These are phyloP conservation scores for Dipus sagitta DNA, from an alignment of 2,797 vertebrate species.

Conservation along the genomic window DNA sequence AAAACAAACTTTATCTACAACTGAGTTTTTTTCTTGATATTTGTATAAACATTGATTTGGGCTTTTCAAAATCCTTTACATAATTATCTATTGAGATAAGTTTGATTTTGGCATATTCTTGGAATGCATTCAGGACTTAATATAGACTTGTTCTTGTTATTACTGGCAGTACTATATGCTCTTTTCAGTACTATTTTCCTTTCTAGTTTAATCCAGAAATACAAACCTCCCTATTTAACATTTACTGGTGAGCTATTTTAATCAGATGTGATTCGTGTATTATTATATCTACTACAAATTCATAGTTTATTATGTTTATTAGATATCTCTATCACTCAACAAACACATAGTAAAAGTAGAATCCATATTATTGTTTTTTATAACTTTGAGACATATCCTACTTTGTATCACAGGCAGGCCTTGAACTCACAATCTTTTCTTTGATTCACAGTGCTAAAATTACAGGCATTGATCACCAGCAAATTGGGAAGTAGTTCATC, in stretches of 20 bases:
- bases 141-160: neutral
- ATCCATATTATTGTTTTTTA: neutral
- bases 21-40: neutral
- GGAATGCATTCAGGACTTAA: neutral
- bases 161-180: neutral
- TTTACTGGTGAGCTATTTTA: neutral
- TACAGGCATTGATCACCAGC: no score
- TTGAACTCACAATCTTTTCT: neutral
- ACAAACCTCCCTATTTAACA: neutral
- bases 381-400: no score
- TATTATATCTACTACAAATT: neutral
- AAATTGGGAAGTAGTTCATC: neutral
- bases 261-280: neutral
- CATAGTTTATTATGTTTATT: neutral
- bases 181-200: neutral
- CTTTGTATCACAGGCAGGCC: neutral
- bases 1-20: neutral
- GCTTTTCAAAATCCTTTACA: neutral
- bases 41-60: neutral
- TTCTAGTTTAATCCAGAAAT: slow-evolving; percentile 2
- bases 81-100: neutral
- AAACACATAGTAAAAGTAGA: neutral
- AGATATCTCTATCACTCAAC: neutral
- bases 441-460: no score
- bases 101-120: neutral